Evolutionary conservation across 2,113 vertebrate species (phyloP), one percentile per base, ranked within the genome.

Genomic region (Amblyopsis rosae): DNA sequence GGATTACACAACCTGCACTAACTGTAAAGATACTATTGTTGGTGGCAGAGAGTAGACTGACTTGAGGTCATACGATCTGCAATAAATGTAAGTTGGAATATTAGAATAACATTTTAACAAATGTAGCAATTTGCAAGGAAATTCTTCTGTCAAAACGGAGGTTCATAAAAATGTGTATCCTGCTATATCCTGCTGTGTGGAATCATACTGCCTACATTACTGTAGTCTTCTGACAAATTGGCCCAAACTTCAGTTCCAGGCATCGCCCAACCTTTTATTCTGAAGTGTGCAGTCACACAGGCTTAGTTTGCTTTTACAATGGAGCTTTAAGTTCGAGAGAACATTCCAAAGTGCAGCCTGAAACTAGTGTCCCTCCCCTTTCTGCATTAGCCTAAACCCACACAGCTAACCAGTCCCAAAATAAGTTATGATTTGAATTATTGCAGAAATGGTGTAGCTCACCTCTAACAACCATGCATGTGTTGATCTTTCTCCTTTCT

Each of bases 301-400:
- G 53, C 56, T 46, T 62, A 13, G 45, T 64, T 71, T 69, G 61
- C 53, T 26, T 59, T 72, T 78, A 1, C 62, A 12, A 8, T 61
- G 51, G 63, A 62, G 67, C 76, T 55, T 80, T 69, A 69, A 69
- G 73, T 77, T 15, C 9, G 46, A 9, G 12, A 6, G 11, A 26
- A 61, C 56, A 67, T 82, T 88, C 76, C 86, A 85, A 82, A 88
- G 85, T 79, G n/a, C 79, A 82, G 80, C 59, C 17, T 70, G 65
- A 73, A 73, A 77, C 77, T 32, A 48, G 35, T 15, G 56, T 12
- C 12, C 59, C 5, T 50, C 75, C 65, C 69, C 59, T 33, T 15
- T 35, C 72, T 57, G 2, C 67, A 58, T 67, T 82, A 67, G 6
- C 65, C 62, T 1, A 12, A 35, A 26, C 26, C 26, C 26, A 26